Evolutionary conservation across 1,140 invertebrate genomes (phyloP), one percentile per base, ranked within the genome.

Genomic region (Calosoma granatense): DNA sequence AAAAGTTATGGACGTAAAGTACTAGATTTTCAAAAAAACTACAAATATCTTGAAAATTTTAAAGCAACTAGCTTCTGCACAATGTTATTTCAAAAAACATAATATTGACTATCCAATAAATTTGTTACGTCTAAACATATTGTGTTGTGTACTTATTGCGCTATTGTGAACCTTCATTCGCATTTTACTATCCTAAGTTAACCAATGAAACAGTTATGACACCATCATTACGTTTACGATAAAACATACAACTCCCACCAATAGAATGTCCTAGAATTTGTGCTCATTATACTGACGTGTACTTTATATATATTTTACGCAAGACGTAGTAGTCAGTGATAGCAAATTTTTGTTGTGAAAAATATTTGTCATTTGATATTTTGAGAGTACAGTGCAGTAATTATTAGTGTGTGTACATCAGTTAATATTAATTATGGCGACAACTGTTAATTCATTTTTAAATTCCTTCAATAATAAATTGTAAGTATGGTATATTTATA

Each of bases 401-500:
- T 12, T 11, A 11, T 30, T 30, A 14, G 6, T 30, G 4, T 30
- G 26, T 30, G 6, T 6, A 30, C 6, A 6, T 14, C 14, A 30
- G 14, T 30, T 14, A 30, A 6, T 12, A 47, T 12, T 58, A 61
- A 67, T 67, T 64, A 70, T 70, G 69, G 67, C 68, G 59, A 59
- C 64, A 30, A 64, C 64, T 21, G 57, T 72, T 51, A 58, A 66
- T 53, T 60, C 66, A 21, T 71, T 72, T 62, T 58, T 72, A 60
- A 70, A 70, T 65, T 70, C 69, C 15, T 72, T 71, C 57, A 67
- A 66, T 58, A 67, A 62, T 55, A 66, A 62, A 65, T 59, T 72
- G 70, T 72, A 67, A 70, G 70, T 70, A 63, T 59, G 20, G 51
- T 20, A n/a, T 22, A 20, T n/a, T 17, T 51, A 26, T 22, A 47